Evolutionary conservation across 2,888 invertebrate genomes (phyloP), one percentile per base, ranked within the genome.

Genomic region (Thalpophila matura): DNA sequence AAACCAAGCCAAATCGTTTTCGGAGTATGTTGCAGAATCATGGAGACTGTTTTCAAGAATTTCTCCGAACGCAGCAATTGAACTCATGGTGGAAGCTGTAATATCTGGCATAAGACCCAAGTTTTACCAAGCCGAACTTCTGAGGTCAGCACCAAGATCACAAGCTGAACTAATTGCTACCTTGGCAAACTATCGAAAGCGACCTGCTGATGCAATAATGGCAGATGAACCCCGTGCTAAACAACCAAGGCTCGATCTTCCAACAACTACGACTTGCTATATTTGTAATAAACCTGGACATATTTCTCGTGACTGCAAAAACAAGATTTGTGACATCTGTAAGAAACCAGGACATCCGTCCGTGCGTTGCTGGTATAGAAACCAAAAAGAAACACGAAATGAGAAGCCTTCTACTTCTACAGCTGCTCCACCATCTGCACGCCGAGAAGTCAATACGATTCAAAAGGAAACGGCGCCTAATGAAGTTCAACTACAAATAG

Each of bases 91-190:
- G 1, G 26, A 49, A 49, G 35, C 24, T 7, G 35, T 49, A 24
- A 37, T 49, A 35, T 49, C 22, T 16, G 49, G 35, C 14, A 16
- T 49, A 14, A 16, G 49, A 14, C 24, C 35, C 2, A 49, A 49
- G 9, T 49, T 49, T 24, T 26, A 26, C 14, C 24, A 49, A 26
- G 35, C 37, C 4, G 18, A 50, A 38, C 18, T 50, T 1, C 24
- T 50, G 3, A 16, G 35, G 12, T 35, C 35, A 10, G 12, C 10
- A 24, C 35, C 26, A 10, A 35, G 4, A 16, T 49, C 27, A 12
- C 37, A 20, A 26, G 37, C 37, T 24, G 26, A 27, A 26, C 16
- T 38, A 9, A 37, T 49, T 22, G 24, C 35, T 0, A 35, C 35
- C 10, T 18, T 49, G 6, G 9, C 10, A 2, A 16, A 49, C 12